Base-by-base conservation (phyloP, 2,113 vertebrate genomes). In the Hemiprocne comata region DNA sequence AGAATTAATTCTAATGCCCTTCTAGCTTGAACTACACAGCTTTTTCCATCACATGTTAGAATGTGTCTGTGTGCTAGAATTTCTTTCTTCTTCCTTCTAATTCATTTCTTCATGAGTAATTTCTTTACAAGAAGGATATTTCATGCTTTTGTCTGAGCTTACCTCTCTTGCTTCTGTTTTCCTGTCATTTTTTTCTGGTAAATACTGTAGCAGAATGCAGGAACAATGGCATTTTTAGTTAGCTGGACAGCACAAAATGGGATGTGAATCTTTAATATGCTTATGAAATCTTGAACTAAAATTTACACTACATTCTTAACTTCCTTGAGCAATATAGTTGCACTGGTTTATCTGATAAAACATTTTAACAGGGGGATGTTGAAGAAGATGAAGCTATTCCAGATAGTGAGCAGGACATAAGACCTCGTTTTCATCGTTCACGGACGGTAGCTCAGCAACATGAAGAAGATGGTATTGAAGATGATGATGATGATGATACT, bases 301-400 rank as follows among this genome's bases (percentile, higher is more conserved):
- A 58, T 81, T 51, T 62, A 38, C 42, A 75, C 55, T 92, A 38
- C 40, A 25, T 70, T 87, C 31, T 90, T 58, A 83, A 65, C 26
- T 78, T 86, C 25, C 60, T 83, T 78, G 42, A 73, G 24, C 55
- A 92, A 69, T 51, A 38, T 60, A 77, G 20, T 64, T 83, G 34
- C 20, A 60, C 66, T 93, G 40, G 36, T 82, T 82, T 70, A 87
- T 82, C 64, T 87, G 77, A 93, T 74, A 78, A 76, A 53, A 55
- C 72, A 83, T 91, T 82, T 61, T 73, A 50, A 70, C 46, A 99
- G 99, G 99, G 99, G 12, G 99, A 99, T 97, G 98, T 99, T 60
- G 99, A 99, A 97, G 99, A 99, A 93, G 98, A 99, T 81, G 99
- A 99, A 96, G 98, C 98, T 38, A 98, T 99, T 93, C 99, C 99